Evolutionary conservation across 2,797 vertebrate genomes (phyloP).

Genomic region (Liparis tanakae): DNA sequence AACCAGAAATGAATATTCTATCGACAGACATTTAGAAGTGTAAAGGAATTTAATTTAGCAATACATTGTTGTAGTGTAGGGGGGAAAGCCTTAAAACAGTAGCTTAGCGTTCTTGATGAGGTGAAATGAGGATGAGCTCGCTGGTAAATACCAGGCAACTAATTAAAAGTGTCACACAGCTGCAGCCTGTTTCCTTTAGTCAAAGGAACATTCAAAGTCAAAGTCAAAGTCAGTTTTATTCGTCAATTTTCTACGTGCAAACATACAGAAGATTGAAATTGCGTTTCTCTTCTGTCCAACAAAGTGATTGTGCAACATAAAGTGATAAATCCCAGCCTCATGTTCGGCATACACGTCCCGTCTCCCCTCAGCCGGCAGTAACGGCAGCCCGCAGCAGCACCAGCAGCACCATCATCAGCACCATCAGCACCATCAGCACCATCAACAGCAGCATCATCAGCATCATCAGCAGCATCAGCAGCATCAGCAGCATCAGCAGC

Average conservation of each 20-base stretch:
- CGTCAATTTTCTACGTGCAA: too few species aligned
- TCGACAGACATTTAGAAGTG: background rate
- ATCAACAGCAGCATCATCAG: slow-evolving; percentile 57
- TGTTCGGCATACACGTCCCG: background rate
- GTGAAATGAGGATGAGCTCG: background rate
- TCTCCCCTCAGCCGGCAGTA: slow-evolving; percentile 63
- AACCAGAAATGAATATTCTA: background rate
- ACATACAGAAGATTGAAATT: too few species aligned
- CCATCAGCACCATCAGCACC: slow-evolving; percentile 48
- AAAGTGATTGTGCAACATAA: too few species aligned
- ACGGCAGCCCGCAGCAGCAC: slow-evolving; percentile 69
- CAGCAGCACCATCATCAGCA: slow-evolving; percentile 40
- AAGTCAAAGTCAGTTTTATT: too few species aligned
- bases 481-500: slow-evolving; percentile 31
- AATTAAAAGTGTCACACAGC: background rate
- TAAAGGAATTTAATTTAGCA: background rate
- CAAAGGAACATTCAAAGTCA: background rate
- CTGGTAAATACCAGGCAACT: background rate
- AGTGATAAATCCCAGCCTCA: too few species aligned
- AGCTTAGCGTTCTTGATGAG: background rate
- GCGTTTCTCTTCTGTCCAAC: too few species aligned
- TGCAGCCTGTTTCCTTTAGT: background rate
- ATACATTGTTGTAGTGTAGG: background rate
- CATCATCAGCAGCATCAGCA: too few species aligned
- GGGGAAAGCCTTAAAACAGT: background rate